A percentile compares a stretch with the other conserved stretches of the same genome.
Conservation (phyloP, 2,888 invertebrate genomes). For the Machimus atricapillus region DNA sequence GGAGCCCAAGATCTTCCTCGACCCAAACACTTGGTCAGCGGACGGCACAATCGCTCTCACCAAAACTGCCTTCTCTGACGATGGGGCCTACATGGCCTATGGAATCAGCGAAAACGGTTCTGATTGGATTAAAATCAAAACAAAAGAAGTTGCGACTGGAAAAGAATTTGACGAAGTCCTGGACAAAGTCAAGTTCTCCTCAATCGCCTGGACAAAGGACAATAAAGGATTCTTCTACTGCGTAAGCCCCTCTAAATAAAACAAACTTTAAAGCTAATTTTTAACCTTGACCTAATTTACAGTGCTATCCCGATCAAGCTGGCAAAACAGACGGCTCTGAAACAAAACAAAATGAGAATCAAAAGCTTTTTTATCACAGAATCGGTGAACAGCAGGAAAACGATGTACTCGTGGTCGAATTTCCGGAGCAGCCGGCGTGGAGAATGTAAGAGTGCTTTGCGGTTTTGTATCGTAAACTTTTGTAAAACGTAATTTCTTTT, state of each 20-base stretch:
- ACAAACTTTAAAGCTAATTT: not conserved
- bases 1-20: slow-evolving; percentile 87
- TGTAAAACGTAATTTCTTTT: not conserved
- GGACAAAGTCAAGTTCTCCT: slow-evolving; percentile 89
- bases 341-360: slow-evolving; percentile 84
- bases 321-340: slow-evolving; percentile 93
- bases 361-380: slow-evolving; percentile 92
- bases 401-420: slow-evolving; percentile 88
- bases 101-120: slow-evolving; percentile 92
- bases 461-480: not conserved
- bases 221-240: slow-evolving; percentile 95
- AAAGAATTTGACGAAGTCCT: slow-evolving; percentile 89
- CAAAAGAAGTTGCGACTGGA: slow-evolving; percentile 76
- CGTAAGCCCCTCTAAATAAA: slow-evolving; percentile 63
- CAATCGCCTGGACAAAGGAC: slow-evolving; percentile 94
- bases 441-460: slow-evolving; percentile 70
- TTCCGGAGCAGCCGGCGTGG: slow-evolving; percentile 90
- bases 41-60: slow-evolving; percentile 89
- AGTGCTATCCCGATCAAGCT: slow-evolving; percentile 82
- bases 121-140: slow-evolving; percentile 93
- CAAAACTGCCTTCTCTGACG: slow-evolving; percentile 82
- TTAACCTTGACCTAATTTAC: slow-evolving; percentile 41
- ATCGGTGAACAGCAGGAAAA: slow-evolving; percentile 85
- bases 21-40: slow-evolving; percentile 89
- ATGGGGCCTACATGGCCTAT: slow-evolving; percentile 90